Percentiles rank a stretch among this genome's conserved stretches.
Conservation (phyloP, 2,113 vertebrate genomes). For the Xenopus laevis region DNA sequence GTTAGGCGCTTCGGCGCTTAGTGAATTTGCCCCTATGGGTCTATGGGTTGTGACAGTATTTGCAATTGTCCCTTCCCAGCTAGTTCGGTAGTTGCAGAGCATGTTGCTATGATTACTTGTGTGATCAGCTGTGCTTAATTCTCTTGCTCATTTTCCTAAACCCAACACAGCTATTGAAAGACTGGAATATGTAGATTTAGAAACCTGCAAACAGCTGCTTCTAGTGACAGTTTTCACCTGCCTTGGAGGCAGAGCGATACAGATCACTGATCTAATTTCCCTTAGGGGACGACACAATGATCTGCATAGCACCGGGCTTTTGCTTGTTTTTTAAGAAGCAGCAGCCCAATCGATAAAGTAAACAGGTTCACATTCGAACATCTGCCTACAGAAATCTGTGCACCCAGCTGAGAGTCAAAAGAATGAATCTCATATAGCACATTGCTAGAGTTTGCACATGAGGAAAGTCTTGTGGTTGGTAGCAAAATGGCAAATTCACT, state of each 20-base stretch:
- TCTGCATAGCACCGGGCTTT: slow-evolving; percentile 20
- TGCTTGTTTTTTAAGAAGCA: slow-evolving; percentile 29
- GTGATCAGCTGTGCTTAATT: slow-evolving; percentile 17
- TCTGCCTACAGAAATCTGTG: slow-evolving; percentile 21
- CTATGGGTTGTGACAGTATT: not conserved
- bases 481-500: slow-evolving; percentile 1
- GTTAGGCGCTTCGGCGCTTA: too few relatives aligned
- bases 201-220: slow-evolving; percentile 35
- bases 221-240: slow-evolving; percentile 37
- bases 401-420: not conserved
- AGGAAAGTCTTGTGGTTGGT: not conserved
- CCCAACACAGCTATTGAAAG: slow-evolving; percentile 9
- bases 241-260: slow-evolving; percentile 32
- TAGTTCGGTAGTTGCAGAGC: not conserved
- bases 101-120: slow-evolving; percentile 15
- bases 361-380: slow-evolving; percentile 29
- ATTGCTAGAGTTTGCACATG: slow-evolving; percentile 9
- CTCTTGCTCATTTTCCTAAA: slow-evolving; percentile 1
- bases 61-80: not conserved
- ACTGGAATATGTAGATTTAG: slow-evolving; percentile 20
- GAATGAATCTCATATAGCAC: not conserved
- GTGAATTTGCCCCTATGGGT: too few relatives aligned
- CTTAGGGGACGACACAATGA: slow-evolving; percentile 36
- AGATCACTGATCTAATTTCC: slow-evolving; percentile 42
- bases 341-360: slow-evolving; percentile 35